Conservation (phyloP, 1,140 invertebrate genomes). For the Achatina immaculata region DNA sequence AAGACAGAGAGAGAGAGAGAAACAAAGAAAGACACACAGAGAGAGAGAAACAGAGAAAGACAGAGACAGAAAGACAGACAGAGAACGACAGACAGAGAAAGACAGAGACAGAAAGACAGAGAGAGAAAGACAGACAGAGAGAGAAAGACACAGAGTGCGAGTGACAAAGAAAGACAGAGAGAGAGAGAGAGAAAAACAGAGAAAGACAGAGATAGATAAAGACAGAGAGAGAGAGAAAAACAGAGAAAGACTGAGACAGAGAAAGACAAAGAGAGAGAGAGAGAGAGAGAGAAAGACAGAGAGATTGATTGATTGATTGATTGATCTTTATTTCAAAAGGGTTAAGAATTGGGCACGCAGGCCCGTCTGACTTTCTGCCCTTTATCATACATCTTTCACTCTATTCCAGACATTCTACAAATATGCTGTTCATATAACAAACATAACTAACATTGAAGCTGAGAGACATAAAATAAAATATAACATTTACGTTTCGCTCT, state of each 20-base stretch:
- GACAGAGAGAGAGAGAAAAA: neutral
- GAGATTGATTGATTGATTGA: neutral
- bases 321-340: no score
- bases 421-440: no score
- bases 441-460: no score
- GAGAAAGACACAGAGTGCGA: neutral
- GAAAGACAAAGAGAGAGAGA: neutral
- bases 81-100: neutral
- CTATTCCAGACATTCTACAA: no score
- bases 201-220: neutral
- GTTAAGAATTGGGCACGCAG: no score
- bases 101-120: neutral
- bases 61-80: neutral
- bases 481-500: no score
- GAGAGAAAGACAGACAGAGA: neutral
- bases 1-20: neutral
- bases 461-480: no score
- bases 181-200: neutral
- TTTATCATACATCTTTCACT: no score
- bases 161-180: neutral
- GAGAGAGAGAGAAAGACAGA: slow-evolving; percentile 1
- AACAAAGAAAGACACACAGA: neutral
- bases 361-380: no score
- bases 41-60: neutral
- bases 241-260: neutral